Conservation (phyloP, 2,113 vertebrate genomes). For the Rhodinocichla rosea region DNA sequence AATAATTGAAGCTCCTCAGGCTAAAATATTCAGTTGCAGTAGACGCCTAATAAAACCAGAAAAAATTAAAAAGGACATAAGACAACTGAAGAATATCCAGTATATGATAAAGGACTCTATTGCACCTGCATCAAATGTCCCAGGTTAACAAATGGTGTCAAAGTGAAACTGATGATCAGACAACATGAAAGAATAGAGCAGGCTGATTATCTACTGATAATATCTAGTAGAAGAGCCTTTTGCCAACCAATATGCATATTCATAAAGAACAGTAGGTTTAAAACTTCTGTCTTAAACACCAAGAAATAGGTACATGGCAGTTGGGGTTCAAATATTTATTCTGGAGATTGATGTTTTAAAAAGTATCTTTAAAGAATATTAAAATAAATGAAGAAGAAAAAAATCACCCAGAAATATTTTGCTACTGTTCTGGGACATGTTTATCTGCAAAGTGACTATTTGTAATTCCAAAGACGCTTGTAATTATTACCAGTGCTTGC, state of each 20-base stretch:
- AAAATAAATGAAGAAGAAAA: background rate
- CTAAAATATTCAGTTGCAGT: conserved; percentile 22
- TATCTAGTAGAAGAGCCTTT: background rate
- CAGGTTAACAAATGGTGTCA: background rate
- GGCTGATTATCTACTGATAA: background rate
- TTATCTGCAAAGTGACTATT: background rate
- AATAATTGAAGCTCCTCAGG: conserved; percentile 45
- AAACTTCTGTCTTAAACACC: background rate
- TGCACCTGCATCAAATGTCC: background rate
- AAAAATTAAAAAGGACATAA: background rate
- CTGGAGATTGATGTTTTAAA: background rate
- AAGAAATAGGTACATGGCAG: background rate
- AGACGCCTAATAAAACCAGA: conserved; percentile 29
- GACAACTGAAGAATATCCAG: background rate
- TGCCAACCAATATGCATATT: background rate
- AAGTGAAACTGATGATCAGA: background rate
- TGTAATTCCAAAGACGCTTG: background rate
- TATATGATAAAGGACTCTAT: background rate
- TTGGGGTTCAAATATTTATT: background rate
- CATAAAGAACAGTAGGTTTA: background rate
- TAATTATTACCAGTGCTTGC: background rate
- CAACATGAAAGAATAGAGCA: background rate
- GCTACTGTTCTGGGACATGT: background rate
- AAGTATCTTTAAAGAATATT: background rate
- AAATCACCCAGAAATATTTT: background rate